These are phyloP conservation scores for Cataglyphis hispanica DNA, from an alignment of 1,140 invertebrate species.

Conservation along the genomic window DNA sequence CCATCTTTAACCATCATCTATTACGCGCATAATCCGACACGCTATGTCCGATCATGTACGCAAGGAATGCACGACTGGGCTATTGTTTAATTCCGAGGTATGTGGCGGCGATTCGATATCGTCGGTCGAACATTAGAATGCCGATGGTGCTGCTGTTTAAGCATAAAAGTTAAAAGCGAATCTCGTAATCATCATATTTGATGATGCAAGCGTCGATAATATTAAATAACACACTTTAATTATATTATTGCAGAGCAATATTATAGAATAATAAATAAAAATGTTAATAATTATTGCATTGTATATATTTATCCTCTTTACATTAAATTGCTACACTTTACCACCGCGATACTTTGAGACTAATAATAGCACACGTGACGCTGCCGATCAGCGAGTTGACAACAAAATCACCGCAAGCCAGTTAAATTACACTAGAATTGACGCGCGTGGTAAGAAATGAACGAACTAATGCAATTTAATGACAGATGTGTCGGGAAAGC, in stretches of 20 bases:
- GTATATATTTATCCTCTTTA: background rate
- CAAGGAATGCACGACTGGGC: conserved; percentile 50
- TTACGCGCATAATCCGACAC: conserved; percentile 64
- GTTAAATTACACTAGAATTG: conserved; percentile 32
- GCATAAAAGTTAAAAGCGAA: background rate
- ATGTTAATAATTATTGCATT: background rate
- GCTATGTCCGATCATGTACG: conserved; percentile 37
- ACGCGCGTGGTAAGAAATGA: conserved; percentile 12
- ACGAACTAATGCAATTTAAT: conserved; percentile 35
- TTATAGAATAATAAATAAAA: background rate
- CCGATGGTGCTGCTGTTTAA: background rate
- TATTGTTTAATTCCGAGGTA: conserved; percentile 35
- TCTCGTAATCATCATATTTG: background rate
- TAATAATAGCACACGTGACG: conserved; percentile 15
- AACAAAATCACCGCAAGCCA: conserved; percentile 25
- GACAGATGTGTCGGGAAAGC: conserved; percentile 1
- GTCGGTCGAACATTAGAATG: background rate
- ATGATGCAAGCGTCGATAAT: too few relatives aligned
- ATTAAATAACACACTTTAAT: background rate
- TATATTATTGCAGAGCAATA: background rate
- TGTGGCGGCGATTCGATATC: background rate
- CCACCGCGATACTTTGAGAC: background rate
- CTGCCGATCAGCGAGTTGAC: background rate
- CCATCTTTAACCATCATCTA: conserved; percentile 68
- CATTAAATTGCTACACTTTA: background rate